Conservation (phyloP, 2,888 invertebrate species). For the Epicampocera succincta region DNA sequence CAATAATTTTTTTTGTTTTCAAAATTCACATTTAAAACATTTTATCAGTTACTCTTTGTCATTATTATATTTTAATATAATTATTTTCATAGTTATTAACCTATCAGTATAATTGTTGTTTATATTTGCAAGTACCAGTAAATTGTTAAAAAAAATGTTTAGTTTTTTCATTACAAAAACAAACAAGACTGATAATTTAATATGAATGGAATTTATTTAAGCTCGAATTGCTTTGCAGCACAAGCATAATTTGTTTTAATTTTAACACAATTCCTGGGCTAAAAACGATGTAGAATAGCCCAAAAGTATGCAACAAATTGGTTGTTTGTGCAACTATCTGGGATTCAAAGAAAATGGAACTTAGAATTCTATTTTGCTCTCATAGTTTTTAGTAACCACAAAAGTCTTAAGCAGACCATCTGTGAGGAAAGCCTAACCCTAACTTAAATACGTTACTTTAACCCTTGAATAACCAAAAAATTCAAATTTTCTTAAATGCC, state of each 20-base stretch:
- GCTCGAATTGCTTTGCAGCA: not conserved
- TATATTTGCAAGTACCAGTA: not conserved
- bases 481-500: not conserved
- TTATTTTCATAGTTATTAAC: not conserved
- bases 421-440: too few relatives aligned
- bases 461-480: too few relatives aligned
- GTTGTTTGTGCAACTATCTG: too few relatives aligned
- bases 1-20: slow-evolving; percentile 11
- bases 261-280: not conserved
- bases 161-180: not conserved
- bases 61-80: slow-evolving; percentile 7
- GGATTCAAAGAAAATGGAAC: too few relatives aligned
- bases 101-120: slow-evolving; percentile 3
- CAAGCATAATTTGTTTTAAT: not conserved
- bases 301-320: too few relatives aligned
- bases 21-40: slow-evolving; percentile 20
- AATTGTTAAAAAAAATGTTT: not conserved
- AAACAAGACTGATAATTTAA: not conserved
- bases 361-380: too few relatives aligned
- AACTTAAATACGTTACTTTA: too few relatives aligned
- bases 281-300: not conserved
- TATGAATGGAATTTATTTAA: not conserved
- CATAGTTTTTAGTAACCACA: too few relatives aligned
- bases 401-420: too few relatives aligned
- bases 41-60: slow-evolving; percentile 4